Percentiles rank a stretch among this genome's conserved stretches.
Conservation (phyloP, 2,797 vertebrate genomes). For the Sciurus vulgaris region DNA sequence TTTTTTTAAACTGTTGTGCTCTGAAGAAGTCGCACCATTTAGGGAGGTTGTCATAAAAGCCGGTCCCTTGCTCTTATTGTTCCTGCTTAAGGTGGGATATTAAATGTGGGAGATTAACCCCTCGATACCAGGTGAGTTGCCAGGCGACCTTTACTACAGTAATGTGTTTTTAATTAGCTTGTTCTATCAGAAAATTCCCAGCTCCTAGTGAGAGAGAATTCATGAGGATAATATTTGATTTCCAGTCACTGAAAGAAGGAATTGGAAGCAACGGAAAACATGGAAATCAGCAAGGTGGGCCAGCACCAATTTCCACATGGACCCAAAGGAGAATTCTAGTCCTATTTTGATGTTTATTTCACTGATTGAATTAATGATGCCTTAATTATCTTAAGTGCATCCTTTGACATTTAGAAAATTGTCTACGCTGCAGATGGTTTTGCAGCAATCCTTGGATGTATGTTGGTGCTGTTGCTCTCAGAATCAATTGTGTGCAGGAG, state of each 20-base stretch:
- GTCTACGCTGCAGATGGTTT: constrained; percentile 65
- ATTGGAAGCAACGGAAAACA: constrained; percentile 51
- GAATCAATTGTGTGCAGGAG: background rate
- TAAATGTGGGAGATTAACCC: constrained; percentile 84
- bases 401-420: constrained; percentile 77
- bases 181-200: constrained; percentile 61
- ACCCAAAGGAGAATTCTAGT: constrained; percentile 71
- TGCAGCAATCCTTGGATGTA: background rate
- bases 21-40: constrained; percentile 85
- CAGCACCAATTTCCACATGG: constrained; percentile 39
- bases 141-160: constrained; percentile 9
- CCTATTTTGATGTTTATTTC: constrained; percentile 72
- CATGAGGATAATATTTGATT: constrained; percentile 62
- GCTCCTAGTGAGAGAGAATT: constrained; percentile 45
- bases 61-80: constrained; percentile 76
- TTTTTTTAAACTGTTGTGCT: constrained; percentile 85
- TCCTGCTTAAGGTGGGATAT: constrained; percentile 79
- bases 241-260: constrained; percentile 63
- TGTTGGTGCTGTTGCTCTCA: background rate
- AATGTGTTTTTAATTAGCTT: constrained; percentile 75
- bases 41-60: constrained; percentile 80
- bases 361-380: constrained; percentile 74
- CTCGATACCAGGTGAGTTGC: constrained; percentile 53
- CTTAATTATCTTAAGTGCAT: constrained; percentile 82
- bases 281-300: constrained; percentile 66